Evolutionary conservation across 2,888 invertebrate genomes (phyloP), one percentile per base, ranked within the genome.

Genomic region (Euphydryas editha): DNA sequence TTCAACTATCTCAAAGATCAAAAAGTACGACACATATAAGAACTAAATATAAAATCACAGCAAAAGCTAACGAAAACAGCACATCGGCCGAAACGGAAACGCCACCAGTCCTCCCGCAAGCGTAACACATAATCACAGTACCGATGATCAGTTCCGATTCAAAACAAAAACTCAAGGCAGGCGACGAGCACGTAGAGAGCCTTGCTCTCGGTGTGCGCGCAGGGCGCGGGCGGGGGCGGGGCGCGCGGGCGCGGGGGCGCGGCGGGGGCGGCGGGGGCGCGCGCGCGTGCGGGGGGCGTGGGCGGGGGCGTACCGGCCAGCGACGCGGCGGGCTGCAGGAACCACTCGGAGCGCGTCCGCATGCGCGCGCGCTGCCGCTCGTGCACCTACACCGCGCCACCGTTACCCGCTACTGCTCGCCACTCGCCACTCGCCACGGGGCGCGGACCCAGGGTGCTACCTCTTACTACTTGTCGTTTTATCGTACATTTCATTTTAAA

Each of bases 291-390:
- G 55, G 70, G 64, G 69, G 67, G 74, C 65, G 60, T 69, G 70
- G 20, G 64, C 49, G 62, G 71, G 24, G 61, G 60, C 51, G 37
- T 37, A 67, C 70, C 87, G 82, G 92, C 92, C 88, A 91, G 83
- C 82, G 93, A 88, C 70, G 94, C 94, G 73, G 94, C 94, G 67
- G 95, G 95, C 80, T 96, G 95, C 88, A 98, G 95, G 94, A 98
- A 99, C 99, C 99, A 99, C 93, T 99, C 98, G 69, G 98, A 98
- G 78, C 99, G 95, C 75, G 98, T 98, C 86, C 97, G 95, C 98
- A 99, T 98, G 78, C 99, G 95, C 85, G 98, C 98, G 74, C 98
- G 96, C 94, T 99, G 99, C 84, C 98, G 95, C 93, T 98, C 98
- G 93, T 98, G 98, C 79, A 98, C 98, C 97, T 98, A 92, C 79